Percentiles rank a stretch among this genome's conserved stretches.
phyloP scores from a whole-genome alignment of 2,888 invertebrate species.

The Tethea ocularis region DNA sequence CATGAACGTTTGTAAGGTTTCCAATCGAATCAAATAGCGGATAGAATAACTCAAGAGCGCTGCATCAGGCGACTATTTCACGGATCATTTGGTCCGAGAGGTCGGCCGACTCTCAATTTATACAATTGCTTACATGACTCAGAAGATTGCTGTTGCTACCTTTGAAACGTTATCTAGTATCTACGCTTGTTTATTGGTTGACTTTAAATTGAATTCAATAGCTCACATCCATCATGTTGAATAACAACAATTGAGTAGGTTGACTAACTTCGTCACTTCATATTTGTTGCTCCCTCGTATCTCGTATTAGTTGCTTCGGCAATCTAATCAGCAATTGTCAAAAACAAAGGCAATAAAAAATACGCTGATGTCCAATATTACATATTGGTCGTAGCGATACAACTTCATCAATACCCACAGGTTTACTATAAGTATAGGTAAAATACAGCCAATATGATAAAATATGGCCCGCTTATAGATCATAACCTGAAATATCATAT shows the following conservation, averaged over 20 bases:
- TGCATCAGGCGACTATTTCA: conserved; percentile 57
- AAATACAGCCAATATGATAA: no score
- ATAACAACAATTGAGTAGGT: conserved; percentile 16
- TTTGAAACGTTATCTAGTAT: conserved; percentile 20
- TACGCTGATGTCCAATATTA: no score
- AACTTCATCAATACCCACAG: no score
- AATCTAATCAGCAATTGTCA: background rate
- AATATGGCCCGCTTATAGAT: no score
- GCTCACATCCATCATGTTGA: conserved; percentile 27
- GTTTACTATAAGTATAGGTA: no score
- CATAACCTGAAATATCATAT: no score
- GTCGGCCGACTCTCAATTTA: conserved; percentile 46
- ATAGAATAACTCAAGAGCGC: conserved; percentile 56
- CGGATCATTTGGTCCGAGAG: conserved; percentile 47
- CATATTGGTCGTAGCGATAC: no score
- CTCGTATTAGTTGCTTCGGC: background rate
- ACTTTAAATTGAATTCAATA: conserved; percentile 10
- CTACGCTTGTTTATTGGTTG: conserved; percentile 11
- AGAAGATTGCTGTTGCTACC: conserved; percentile 17
- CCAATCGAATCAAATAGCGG: conserved; percentile 50
- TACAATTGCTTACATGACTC: conserved; percentile 49
- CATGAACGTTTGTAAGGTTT: conserved; percentile 32
- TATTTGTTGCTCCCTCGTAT: background rate
- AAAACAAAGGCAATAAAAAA: no score
- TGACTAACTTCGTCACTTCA: background rate